A percentile compares a stretch with the other conserved stretches of the same genome.
phyloP scores from a whole-genome alignment of 2,113 vertebrate genomes.

The Gallinago paraguaiae region DNA sequence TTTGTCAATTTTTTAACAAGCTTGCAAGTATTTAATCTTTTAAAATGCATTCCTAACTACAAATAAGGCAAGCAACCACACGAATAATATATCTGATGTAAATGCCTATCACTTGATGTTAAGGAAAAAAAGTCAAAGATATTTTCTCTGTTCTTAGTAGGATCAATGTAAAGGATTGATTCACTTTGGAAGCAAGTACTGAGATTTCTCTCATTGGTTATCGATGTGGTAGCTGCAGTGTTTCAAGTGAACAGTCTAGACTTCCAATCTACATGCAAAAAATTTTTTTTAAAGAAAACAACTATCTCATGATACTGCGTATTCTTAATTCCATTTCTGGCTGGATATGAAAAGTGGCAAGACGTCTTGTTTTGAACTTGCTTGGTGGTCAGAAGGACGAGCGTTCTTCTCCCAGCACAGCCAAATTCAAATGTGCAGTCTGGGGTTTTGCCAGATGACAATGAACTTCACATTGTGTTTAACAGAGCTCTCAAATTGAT shows the following conservation, averaged over 20 bases:
- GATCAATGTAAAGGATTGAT: neutral
- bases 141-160: neutral
- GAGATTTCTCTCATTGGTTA: neutral
- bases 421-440: constrained; percentile 21
- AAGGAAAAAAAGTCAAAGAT: neutral
- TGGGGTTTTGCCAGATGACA: constrained; percentile 45
- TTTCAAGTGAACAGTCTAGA: neutral
- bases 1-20: neutral
- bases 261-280: neutral
- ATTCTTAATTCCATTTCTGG: neutral
- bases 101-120: neutral
- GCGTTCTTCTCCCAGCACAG: neutral
- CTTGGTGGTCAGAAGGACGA: neutral
- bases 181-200: neutral
- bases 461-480: constrained; percentile 16
- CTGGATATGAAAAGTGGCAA: neutral
- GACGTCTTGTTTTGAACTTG: neutral
- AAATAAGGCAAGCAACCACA: neutral
- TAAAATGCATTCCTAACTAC: neutral
- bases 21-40: neutral
- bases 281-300: neutral
- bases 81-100: neutral
- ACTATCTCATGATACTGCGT: neutral
- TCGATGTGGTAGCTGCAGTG: neutral
- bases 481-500: constrained; percentile 41